These are phyloP conservation scores for Trichonephila inaurata DNA, from an alignment of 1,140 invertebrate genomes.

Conservation along the genomic window DNA sequence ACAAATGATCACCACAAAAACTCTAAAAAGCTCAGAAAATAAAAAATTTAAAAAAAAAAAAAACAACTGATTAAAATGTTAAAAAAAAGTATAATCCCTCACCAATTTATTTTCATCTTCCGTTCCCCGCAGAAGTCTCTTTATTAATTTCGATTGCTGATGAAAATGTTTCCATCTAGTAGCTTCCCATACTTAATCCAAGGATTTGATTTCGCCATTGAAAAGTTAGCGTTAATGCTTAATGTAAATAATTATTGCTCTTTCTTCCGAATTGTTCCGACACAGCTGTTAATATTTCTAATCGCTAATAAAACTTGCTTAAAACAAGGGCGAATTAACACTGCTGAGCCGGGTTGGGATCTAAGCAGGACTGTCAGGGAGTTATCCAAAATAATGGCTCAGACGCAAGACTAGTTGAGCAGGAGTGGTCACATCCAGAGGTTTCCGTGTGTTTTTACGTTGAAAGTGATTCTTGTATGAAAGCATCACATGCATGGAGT, in stretches of 20 bases:
- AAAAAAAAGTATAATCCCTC: slow-evolving; percentile 13
- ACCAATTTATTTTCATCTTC: slow-evolving; percentile 51
- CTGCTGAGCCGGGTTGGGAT: background rate
- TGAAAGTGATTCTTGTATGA: slow-evolving; percentile 64
- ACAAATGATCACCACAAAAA: background rate
- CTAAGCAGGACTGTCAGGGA: background rate
- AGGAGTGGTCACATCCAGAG: slow-evolving; percentile 20
- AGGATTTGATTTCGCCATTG: slow-evolving; percentile 5
- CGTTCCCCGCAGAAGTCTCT: background rate
- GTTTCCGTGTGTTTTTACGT: slow-evolving; percentile 57
- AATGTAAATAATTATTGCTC: background rate
- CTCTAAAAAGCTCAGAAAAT: slow-evolving; percentile 5
- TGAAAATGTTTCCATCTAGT: slow-evolving; percentile 11
- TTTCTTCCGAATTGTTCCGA: background rate
- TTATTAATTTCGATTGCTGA: background rate
- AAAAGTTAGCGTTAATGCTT: background rate
- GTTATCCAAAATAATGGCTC: slow-evolving; percentile 44
- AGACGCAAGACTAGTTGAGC: background rate
- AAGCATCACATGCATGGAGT: slow-evolving; percentile 60
- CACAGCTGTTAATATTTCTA: background rate
- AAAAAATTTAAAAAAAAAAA: too few species aligned
- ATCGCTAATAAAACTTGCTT: background rate
- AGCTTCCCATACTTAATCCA: slow-evolving; percentile 16
- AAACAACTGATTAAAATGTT: background rate
- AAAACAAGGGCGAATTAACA: background rate